These are phyloP conservation scores for Nomada fucata DNA, from an alignment of 2,888 invertebrate genomes.

Conservation along the genomic window DNA sequence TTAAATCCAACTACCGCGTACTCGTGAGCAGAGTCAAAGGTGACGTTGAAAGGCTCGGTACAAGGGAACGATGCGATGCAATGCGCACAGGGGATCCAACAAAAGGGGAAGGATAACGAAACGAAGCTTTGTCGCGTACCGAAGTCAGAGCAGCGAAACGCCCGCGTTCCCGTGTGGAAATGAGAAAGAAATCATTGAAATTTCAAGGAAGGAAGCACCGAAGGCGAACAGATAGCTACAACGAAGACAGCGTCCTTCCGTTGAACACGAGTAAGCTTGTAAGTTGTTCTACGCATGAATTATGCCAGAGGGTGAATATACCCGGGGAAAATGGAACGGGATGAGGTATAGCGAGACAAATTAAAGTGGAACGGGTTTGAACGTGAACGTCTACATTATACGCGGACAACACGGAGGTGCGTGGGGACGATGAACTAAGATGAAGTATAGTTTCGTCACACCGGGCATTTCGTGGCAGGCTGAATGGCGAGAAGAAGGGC, in stretches of 20 bases:
- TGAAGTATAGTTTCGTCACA: conserved; percentile 38
- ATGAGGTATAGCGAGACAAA: conserved; percentile 5
- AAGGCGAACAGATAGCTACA: not conserved
- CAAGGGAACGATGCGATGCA: conserved; percentile 21
- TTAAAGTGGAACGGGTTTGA: conserved; percentile 37
- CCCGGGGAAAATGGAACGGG: not conserved
- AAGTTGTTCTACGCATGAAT: conserved; percentile 5
- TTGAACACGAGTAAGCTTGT: not conserved
- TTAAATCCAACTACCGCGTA: conserved; percentile 54
- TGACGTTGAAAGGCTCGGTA: conserved; percentile 26
- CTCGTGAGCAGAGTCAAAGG: conserved; percentile 43
- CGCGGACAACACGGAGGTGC: conserved; percentile 25
- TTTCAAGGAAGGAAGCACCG: not conserved
- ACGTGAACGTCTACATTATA: conserved; percentile 40
- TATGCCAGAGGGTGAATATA: not conserved
- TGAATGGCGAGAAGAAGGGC: not conserved
- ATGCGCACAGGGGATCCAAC: not conserved
- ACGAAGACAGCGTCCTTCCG: not conserved
- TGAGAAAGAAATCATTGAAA: not conserved
- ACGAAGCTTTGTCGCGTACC: not conserved
- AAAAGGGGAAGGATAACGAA: conserved; percentile 9
- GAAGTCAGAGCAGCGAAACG: not conserved
- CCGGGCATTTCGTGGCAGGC: conserved; percentile 29
- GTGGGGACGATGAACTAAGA: conserved; percentile 21
- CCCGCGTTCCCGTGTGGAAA: no score